Percentiles rank a stretch among this genome's conserved stretches.
Evolutionary conservation across 2,797 vertebrate species (phyloP).

Genomic region (Sebastolobus alascanus): DNA sequence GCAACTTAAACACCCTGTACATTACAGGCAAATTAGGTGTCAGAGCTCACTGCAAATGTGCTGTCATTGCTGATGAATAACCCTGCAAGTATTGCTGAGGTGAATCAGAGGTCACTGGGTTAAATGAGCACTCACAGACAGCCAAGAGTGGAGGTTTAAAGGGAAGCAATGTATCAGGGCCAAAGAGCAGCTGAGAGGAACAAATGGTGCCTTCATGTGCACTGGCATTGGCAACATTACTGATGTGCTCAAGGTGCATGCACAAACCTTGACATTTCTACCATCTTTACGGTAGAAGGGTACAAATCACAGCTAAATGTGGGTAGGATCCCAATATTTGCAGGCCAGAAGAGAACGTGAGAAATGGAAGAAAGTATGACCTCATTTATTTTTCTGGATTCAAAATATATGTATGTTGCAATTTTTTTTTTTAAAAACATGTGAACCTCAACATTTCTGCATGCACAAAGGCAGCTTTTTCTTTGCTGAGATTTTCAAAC

Average conservation of each 20-base stretch:
- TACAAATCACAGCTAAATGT: background rate
- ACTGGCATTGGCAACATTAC: background rate
- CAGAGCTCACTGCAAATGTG: background rate
- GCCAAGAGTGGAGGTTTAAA: background rate
- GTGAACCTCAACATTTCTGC: background rate
- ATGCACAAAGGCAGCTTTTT: background rate
- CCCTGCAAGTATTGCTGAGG: background rate
- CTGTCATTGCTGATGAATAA: conserved; percentile 7
- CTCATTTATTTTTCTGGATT: background rate
- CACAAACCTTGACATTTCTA: background rate
- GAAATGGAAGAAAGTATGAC: background rate
- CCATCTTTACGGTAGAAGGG: background rate
- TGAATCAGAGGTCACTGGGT: background rate
- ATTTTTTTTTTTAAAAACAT: too few relatives aligned
- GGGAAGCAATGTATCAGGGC: background rate
- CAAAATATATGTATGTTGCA: background rate
- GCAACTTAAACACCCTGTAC: background rate
- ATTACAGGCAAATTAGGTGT: conserved; percentile 20
- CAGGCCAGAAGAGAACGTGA: too few relatives aligned
- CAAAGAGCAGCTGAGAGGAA: background rate
- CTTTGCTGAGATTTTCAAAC: background rate
- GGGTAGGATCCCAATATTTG: background rate
- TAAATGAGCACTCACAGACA: background rate
- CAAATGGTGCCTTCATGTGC: background rate
- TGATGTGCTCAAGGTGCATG: background rate